Evolutionary conservation across 2,888 invertebrate genomes (phyloP).

Genomic region (Eupithecia dodoneata): DNA sequence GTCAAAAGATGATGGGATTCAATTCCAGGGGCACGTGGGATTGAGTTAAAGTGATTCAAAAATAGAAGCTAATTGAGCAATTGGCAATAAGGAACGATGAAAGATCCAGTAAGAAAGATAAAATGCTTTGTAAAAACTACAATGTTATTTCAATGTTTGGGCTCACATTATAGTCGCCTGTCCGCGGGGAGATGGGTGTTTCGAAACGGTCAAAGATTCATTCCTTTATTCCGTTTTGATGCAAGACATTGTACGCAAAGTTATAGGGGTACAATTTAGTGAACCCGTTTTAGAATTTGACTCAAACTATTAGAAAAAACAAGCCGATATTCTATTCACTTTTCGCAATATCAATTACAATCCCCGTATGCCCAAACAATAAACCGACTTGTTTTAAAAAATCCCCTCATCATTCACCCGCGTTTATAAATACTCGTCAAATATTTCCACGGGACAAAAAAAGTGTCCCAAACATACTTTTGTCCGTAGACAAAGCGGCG

Average conservation of each 20-base stretch:
- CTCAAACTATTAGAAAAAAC: background rate
- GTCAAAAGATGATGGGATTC: background rate
- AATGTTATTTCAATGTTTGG: background rate
- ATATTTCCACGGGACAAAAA: conserved; percentile 10
- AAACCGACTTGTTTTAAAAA: background rate
- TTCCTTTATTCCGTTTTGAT: no score
- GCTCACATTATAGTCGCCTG: background rate
- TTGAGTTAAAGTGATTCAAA: background rate
- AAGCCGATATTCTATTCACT: background rate
- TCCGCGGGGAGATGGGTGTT: background rate
- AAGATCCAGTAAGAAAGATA: background rate
- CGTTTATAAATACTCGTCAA: background rate
- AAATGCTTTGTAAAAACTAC: background rate
- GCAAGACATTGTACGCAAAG: no score
- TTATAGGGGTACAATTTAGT: background rate
- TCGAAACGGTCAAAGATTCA: background rate
- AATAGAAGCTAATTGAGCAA: background rate
- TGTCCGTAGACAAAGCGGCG: conserved; percentile 3
- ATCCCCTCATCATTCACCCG: background rate
- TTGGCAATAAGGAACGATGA: background rate
- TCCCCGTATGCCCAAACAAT: background rate
- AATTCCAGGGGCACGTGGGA: background rate
- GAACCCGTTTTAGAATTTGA: background rate
- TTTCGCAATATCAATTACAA: background rate
- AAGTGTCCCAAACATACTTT: conserved; percentile 4